These are phyloP conservation scores for Listronotus oregonensis DNA, from an alignment of 1,140 invertebrate species.

Conservation along the genomic window DNA sequence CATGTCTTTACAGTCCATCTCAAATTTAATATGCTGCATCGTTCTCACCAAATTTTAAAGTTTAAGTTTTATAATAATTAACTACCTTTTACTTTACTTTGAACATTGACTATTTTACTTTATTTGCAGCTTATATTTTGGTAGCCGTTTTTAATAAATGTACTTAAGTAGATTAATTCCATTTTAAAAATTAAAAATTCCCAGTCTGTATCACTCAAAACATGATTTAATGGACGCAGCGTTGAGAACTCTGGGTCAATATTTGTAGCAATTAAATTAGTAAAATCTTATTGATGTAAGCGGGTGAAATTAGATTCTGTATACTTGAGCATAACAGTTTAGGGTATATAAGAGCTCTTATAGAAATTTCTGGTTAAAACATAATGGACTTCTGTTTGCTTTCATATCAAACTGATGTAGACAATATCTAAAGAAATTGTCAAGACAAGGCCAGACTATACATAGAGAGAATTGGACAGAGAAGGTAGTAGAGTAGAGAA, in stretches of 20 bases:
- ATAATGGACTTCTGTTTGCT: slow-evolving; percentile 42
- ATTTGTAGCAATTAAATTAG: slow-evolving; percentile 31
- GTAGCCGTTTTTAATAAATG: background rate
- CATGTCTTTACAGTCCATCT: no score
- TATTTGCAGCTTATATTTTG: no score
- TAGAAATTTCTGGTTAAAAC: slow-evolving; percentile 29
- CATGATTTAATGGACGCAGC: slow-evolving; percentile 33
- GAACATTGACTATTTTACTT: no score
- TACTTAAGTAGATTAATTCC: slow-evolving; percentile 34
- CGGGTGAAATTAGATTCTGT: slow-evolving; percentile 30
- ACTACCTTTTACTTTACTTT: no score
- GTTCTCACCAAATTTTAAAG: no score
- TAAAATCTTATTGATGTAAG: slow-evolving; percentile 29
- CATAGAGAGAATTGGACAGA: background rate
- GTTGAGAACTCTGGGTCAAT: slow-evolving; percentile 17
- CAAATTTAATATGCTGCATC: no score
- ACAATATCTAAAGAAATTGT: slow-evolving; percentile 9
- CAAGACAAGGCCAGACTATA: background rate
- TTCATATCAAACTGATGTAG: slow-evolving; percentile 35
- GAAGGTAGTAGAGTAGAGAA: no score
- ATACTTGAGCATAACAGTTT: slow-evolving; percentile 33
- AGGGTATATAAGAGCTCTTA: slow-evolving; percentile 17
- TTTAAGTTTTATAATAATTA: no score
- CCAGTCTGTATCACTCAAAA: slow-evolving; percentile 1
- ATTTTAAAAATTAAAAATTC: slow-evolving; percentile 34